Percentiles rank a stretch among this genome's conserved stretches.
Evolutionary conservation across 2,888 invertebrate species (phyloP).

Genomic region (Clanis bilineata): DNA sequence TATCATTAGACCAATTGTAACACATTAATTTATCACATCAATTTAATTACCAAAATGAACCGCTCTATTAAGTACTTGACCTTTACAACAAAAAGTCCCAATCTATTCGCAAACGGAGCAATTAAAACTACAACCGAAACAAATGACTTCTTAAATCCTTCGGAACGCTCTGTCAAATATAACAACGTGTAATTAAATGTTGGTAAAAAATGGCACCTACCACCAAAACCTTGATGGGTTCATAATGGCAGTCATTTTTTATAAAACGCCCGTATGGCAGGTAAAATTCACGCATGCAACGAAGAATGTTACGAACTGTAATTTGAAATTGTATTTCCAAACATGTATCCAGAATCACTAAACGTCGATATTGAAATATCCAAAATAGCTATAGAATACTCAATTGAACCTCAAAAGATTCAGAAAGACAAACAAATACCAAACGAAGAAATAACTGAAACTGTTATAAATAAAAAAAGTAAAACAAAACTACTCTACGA

Average conservation of each 20-base stretch:
- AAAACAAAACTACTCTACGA: neutral
- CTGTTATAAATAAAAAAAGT: neutral
- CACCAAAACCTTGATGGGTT: conserved; percentile 49
- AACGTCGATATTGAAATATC: no score
- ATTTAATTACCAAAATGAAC: conserved; percentile 7
- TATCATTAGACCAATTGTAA: neutral
- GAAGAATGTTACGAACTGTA: neutral
- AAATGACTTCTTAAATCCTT: conserved; percentile 56
- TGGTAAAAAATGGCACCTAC: conserved; percentile 43
- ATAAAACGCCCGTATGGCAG: conserved; percentile 21
- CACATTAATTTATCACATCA: neutral
- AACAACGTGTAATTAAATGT: conserved; percentile 51
- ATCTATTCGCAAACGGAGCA: conserved; percentile 27
- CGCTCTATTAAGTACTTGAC: conserved; percentile 9
- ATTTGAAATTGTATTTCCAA: neutral
- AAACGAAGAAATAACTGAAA: neutral
- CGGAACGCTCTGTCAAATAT: conserved; percentile 58
- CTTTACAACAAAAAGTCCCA: conserved; percentile 18
- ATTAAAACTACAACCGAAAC: conserved; percentile 23
- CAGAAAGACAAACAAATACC: no score
- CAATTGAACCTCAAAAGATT: no score
- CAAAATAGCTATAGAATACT: no score
- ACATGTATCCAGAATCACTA: no score
- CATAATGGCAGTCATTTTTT: conserved; percentile 59
- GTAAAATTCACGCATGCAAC: conserved; percentile 17